Conservation (phyloP, 2,797 vertebrate genomes). For the Onychomys torridus region DNA sequence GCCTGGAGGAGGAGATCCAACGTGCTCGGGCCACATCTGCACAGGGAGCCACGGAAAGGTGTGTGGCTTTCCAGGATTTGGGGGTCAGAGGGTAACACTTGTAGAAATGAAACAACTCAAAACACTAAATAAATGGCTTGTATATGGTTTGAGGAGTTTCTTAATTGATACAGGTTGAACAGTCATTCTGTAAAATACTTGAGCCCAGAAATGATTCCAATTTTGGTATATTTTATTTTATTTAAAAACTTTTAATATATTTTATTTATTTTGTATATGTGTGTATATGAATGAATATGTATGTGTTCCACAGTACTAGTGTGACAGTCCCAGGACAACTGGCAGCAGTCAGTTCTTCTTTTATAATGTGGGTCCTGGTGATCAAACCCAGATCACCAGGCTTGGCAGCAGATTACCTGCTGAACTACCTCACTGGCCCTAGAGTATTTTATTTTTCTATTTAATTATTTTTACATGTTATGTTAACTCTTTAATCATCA, state of each 20-base stretch:
- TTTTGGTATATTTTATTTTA: background rate
- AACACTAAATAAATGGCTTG: background rate
- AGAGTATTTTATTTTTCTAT: background rate
- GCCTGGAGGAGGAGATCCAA: slow-evolving; percentile 96
- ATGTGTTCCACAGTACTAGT: background rate
- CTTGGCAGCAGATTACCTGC: background rate
- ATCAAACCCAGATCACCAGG: background rate
- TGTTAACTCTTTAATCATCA: background rate
- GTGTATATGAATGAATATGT: background rate
- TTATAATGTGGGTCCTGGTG: background rate
- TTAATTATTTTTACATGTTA: background rate
- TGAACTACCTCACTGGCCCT: background rate
- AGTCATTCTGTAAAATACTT: background rate
- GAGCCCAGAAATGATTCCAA: background rate
- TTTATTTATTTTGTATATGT: background rate
- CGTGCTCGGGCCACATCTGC: slow-evolving; percentile 92
- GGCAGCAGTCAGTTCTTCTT: background rate
- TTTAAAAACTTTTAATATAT: background rate
- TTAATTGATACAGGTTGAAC: background rate
- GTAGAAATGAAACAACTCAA: background rate
- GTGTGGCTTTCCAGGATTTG: slow-evolving; percentile 31
- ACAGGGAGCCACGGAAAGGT: slow-evolving; percentile 98
- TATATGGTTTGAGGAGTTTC: background rate
- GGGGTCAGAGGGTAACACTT: background rate
- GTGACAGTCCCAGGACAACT: background rate